Evolutionary conservation across 1,140 invertebrate species (phyloP).

Genomic region (Eriosoma lanigerum): DNA sequence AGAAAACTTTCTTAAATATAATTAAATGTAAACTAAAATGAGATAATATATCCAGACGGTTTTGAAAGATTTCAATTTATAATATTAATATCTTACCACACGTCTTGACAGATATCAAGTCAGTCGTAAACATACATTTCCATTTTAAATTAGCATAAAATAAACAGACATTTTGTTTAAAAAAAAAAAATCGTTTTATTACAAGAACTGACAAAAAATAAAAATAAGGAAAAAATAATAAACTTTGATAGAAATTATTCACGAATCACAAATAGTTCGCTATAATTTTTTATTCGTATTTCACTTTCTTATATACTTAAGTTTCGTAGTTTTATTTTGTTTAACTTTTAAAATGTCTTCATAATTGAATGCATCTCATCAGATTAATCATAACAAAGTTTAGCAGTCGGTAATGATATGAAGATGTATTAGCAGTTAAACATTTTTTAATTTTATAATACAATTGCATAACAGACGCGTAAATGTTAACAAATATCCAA

Average conservation of each 20-base stretch:
- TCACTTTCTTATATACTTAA: background rate
- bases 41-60: background rate
- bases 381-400: too few species aligned
- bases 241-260: background rate
- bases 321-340: background rate
- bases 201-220: background rate
- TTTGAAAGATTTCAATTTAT: slow-evolving; percentile 31
- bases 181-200: background rate
- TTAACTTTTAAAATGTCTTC: background rate
- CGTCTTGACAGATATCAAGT: slow-evolving; percentile 10
- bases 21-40: slow-evolving; percentile 2
- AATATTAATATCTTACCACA: slow-evolving; percentile 15
- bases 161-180: background rate
- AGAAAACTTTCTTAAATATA: background rate
- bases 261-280: background rate
- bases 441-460: too few species aligned
- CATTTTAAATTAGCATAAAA: background rate
- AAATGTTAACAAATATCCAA: too few species aligned
- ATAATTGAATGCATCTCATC: background rate
- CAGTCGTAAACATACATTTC: background rate
- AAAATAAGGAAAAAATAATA: background rate
- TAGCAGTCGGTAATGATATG: too few species aligned
- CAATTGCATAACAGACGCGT: too few species aligned
- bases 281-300: background rate
- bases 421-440: too few species aligned